Evolutionary conservation across 2,797 vertebrate species (phyloP).

Genomic region (Pseudomugil gertrudae): DNA sequence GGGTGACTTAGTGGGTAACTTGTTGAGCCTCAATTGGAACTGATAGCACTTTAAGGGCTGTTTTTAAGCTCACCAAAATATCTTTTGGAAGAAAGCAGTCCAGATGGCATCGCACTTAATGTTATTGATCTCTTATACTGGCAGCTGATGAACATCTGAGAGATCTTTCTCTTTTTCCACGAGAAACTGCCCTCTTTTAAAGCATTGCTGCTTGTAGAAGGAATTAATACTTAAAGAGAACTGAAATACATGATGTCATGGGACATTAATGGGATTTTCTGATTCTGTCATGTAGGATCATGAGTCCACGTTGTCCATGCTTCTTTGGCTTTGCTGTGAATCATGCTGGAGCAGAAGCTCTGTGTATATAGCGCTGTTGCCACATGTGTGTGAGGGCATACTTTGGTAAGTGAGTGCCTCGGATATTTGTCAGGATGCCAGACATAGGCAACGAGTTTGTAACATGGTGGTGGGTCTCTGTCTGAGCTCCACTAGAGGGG

Average conservation of each 20-base stretch:
- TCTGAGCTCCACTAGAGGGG: conserved; percentile 53
- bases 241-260: conserved; percentile 50
- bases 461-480: conserved; percentile 64
- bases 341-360: conserved; percentile 43
- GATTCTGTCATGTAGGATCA: conserved; percentile 69
- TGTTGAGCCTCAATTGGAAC: conserved; percentile 47
- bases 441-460: conserved; percentile 73
- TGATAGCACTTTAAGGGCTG: conserved; percentile 40
- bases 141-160: conserved; percentile 9
- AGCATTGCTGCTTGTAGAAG: conserved; percentile 26
- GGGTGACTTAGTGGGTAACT: conserved; percentile 62
- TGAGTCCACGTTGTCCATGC: neutral
- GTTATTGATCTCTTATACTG: conserved; percentile 12
- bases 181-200: conserved; percentile 13
- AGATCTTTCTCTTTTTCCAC: neutral
- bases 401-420: conserved; percentile 73
- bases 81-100: conserved; percentile 11
- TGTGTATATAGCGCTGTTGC: conserved; percentile 52
- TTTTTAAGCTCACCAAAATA: conserved; percentile 28
- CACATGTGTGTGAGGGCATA: conserved; percentile 71
- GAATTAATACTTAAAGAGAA: conserved; percentile 61
- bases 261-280: conserved; percentile 61
- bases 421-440: conserved; percentile 81
- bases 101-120: conserved; percentile 22
- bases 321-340: conserved; percentile 50